Evolutionary conservation across 2,113 vertebrate species (phyloP).

Genomic region (Oncorhynchus mykiss): DNA sequence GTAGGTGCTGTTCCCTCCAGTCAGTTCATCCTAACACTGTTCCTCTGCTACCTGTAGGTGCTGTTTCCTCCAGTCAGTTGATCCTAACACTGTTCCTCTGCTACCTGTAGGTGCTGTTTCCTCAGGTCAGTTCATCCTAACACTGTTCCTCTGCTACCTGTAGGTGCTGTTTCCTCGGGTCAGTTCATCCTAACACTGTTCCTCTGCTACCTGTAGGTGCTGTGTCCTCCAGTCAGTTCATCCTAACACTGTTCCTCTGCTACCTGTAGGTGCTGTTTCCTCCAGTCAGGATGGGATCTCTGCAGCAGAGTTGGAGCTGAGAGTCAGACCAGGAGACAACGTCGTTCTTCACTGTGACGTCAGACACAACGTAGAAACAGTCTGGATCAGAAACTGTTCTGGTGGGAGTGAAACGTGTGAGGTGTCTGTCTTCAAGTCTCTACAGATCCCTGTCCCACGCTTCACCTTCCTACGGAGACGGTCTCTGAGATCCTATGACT

Average conservation of each 20-base stretch:
- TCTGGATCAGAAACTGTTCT: too few species aligned
- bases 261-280: not conserved
- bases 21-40: not conserved
- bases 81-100: too few species aligned
- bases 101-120: too few species aligned
- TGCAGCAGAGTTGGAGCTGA: constrained; percentile 20
- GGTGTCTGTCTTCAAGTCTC: too few species aligned
- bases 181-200: too few species aligned
- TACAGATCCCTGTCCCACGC: not conserved
- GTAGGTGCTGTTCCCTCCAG: too few species aligned
- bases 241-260: not conserved
- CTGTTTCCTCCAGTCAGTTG: not conserved
- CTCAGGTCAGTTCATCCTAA: too few species aligned
- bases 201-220: too few species aligned
- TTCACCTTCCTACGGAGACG: accelerated
- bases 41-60: too few species aligned
- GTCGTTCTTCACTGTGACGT: not conserved
- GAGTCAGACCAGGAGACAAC: constrained; percentile 28
- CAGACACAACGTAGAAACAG: not conserved
- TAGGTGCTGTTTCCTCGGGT: too few species aligned
- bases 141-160: too few species aligned
- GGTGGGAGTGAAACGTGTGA: too few species aligned
- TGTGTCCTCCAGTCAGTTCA: not conserved
- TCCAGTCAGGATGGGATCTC: constrained; percentile 1
- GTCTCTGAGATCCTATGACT: constrained; percentile 13